phyloP scores from a whole-genome alignment of 1,140 invertebrate genomes.

The Anastatus disparis region DNA sequence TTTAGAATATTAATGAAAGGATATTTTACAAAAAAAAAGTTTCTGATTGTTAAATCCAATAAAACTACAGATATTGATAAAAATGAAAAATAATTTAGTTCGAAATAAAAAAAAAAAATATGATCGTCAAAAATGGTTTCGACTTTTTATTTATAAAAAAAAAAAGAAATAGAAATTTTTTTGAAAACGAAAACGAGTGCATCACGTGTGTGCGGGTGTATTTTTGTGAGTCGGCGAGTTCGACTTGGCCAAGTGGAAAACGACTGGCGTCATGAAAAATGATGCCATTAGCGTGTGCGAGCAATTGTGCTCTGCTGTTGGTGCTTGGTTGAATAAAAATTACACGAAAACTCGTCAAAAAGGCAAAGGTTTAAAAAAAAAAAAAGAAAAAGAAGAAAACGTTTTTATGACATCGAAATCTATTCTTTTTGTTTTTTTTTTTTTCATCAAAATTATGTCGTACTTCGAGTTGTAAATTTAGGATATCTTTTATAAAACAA shows the following conservation, averaged over 20 bases:
- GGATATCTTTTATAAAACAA: no score
- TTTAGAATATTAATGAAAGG: no score
- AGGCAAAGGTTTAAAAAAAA: conserved; percentile 6
- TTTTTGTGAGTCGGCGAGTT: conserved; percentile 10
- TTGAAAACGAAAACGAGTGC: conserved; percentile 3
- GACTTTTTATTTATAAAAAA: neutral
- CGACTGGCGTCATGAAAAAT: conserved; percentile 31
- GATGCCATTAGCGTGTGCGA: conserved; percentile 36
- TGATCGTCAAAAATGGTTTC: no score
- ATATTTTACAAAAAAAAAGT: no score
- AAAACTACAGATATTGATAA: no score
- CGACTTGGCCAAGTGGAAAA: conserved; percentile 32
- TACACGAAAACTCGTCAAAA: conserved; percentile 22
- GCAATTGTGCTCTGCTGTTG: neutral
- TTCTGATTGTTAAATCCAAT: no score
- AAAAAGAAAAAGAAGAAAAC: conserved; percentile 1
- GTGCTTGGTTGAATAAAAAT: conserved; percentile 25
- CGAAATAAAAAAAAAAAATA: no score
- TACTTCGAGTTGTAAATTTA: no score
- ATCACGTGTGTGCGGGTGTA: neutral
- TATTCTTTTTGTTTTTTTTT: no score
- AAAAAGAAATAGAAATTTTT: neutral
- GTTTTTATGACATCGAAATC: no score
- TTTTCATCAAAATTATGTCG: no score
- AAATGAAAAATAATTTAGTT: no score